Percentiles rank a stretch among this genome's conserved stretches.
Conservation (phyloP, 2,113 vertebrate genomes). For the Phoxinus phoxinus region DNA sequence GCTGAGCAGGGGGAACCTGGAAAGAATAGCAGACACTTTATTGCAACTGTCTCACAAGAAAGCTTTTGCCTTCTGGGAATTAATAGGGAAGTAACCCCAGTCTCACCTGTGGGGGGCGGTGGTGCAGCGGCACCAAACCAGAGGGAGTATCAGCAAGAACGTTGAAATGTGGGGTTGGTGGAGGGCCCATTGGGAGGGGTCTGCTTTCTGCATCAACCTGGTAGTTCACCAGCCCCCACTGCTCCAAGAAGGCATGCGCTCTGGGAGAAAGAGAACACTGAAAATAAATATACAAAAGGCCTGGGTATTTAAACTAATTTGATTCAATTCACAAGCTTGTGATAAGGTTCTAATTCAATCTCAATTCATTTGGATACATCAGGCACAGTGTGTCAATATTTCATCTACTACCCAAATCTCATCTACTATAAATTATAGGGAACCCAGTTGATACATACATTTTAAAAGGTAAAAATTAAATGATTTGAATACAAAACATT, state of each 20-base stretch:
- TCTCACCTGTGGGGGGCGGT: slow-evolving; percentile 74
- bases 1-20: slow-evolving; percentile 91
- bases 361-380: background rate
- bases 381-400: background rate
- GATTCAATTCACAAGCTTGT: background rate
- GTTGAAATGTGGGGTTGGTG: slow-evolving; percentile 95
- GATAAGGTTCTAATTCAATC: background rate
- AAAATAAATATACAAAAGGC: background rate
- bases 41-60: background rate
- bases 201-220: slow-evolving; percentile 96
- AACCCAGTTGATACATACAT: too few relatives aligned
- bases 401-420: too few relatives aligned
- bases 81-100: background rate
- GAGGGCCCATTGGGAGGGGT: slow-evolving; percentile 94
- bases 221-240: slow-evolving; percentile 98
- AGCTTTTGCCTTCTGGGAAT: slow-evolving; percentile 10
- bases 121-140: slow-evolving; percentile 91
- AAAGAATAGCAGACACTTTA: background rate
- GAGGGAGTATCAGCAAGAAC: slow-evolving; percentile 95
- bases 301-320: background rate
- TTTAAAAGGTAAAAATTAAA: too few relatives aligned
- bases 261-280: slow-evolving; percentile 64
- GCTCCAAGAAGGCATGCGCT: slow-evolving; percentile 96
- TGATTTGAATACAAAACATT: too few relatives aligned
- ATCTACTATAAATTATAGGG: too few relatives aligned